Conservation (phyloP, 2,888 invertebrate genomes). For the Xylota sylvarum region DNA sequence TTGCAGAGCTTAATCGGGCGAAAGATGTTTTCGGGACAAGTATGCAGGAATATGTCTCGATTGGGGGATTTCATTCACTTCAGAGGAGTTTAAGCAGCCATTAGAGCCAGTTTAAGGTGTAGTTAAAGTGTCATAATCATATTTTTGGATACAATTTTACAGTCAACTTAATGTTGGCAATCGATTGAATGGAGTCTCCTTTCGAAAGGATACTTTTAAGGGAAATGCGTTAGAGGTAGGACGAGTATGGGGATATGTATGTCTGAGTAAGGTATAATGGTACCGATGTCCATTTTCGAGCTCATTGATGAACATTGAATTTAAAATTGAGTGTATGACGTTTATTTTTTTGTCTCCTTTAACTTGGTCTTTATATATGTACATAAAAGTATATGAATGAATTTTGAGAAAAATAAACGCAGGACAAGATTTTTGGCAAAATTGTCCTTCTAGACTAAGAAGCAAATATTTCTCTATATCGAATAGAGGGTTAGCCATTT, state of each 20-base stretch:
- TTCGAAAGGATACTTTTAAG: neutral
- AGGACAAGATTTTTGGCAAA: no score
- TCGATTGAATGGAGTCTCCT: neutral
- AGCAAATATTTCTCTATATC: no score
- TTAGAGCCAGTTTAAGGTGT: neutral
- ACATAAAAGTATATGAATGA: no score
- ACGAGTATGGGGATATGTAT: neutral
- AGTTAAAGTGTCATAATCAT: neutral
- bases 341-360: no score
- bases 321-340: no score
- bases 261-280: no score
- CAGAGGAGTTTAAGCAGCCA: constrained; percentile 1
- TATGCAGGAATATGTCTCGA: neutral
- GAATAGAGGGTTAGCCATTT: no score
- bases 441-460: no score
- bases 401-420: no score
- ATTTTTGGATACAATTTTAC: neutral
- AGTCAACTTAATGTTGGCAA: neutral
- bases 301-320: no score
- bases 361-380: no score
- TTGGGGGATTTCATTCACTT: neutral
- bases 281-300: no score
- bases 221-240: neutral
- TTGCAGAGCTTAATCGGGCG: constrained; percentile 7
- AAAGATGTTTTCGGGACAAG: constrained; percentile 1